Base-by-base conservation (phyloP, 2,797 vertebrate genomes). In the Lepilemur septentrionalis region DNA sequence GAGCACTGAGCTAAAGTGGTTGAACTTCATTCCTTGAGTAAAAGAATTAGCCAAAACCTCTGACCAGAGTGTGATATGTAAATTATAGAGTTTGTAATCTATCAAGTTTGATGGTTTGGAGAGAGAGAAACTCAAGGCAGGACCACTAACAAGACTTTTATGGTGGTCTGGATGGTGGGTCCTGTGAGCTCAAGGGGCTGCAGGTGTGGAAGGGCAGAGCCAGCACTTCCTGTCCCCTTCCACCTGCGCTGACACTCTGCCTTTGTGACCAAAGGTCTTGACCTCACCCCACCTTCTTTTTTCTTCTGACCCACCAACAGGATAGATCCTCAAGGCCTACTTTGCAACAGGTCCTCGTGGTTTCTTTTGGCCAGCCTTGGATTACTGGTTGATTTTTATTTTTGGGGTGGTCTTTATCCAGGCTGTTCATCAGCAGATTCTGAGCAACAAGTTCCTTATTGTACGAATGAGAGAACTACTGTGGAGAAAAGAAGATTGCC, bases 371-470 rank as follows among this genome's bases (percentile, higher is more conserved):
- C 52, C 22, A 61, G 57, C 1, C 7, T 43, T n/a, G 13, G 0
- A 28, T 5, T 72, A 9, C 5, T 52, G 59, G 78, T 25, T 69
- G 43, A 90, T n/a, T 61, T 76, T 63, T 70, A 3, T 69, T 73
- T 73, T 67, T 28, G 61, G 43, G 3, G 5, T 81, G 78, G 3
- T 25, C 3, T 92, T 67, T 69, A 30, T 88, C 69, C 94, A 99
- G 99, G 99, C 99, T 79, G 98, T 99, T 97, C 99, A 99, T 91
- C 98, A 99, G 89, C 99, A 97, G 97, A 99, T 99, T 94, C 98
- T 99, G 67, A 98, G 98, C 61, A 98, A 99, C 98, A 98, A 98
- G 22, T 99, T 99, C 97, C 96, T 99, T 59, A 99, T 99, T 8
- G 98, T 99, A 79, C 98, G 98, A 93, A 98, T 96, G 91, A 99